Evolutionary conservation across 2,797 vertebrate genomes (phyloP).

Genomic region (Mus minutoides): DNA sequence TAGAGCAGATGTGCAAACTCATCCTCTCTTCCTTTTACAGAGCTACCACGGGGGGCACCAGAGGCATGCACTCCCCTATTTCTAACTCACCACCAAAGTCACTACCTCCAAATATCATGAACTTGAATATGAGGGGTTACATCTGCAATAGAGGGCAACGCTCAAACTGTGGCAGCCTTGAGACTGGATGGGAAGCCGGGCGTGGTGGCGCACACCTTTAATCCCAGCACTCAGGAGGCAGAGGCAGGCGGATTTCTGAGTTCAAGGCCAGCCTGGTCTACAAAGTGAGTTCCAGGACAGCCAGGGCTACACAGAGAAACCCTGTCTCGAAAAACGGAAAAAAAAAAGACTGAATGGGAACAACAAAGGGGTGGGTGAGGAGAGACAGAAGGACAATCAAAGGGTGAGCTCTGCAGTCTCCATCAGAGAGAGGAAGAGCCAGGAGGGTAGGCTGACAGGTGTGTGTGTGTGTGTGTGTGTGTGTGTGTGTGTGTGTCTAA

Average conservation of each 20-base stretch:
- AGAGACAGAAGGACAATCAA: neutral
- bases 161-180: neutral
- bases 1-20: neutral
- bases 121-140: neutral
- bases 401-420: neutral
- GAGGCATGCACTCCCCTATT: neutral
- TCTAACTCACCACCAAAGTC: neutral
- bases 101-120: neutral
- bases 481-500: neutral
- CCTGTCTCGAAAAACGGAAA: too few relatives aligned
- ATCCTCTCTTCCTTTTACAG: neutral
- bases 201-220: too few relatives aligned
- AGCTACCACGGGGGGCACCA: too few relatives aligned
- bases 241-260: too few relatives aligned
- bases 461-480: neutral
- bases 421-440: neutral
- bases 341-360: too few relatives aligned
- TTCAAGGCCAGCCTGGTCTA: too few relatives aligned
- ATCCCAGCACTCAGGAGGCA: too few relatives aligned
- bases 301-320: too few relatives aligned
- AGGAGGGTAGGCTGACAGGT: neutral
- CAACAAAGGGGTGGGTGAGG: neutral
- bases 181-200: too few relatives aligned
- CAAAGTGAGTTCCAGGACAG: too few relatives aligned
- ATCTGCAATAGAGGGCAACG: neutral